Evolutionary conservation across 2,888 invertebrate species (phyloP).

Genomic region (Pandemis corylana): DNA sequence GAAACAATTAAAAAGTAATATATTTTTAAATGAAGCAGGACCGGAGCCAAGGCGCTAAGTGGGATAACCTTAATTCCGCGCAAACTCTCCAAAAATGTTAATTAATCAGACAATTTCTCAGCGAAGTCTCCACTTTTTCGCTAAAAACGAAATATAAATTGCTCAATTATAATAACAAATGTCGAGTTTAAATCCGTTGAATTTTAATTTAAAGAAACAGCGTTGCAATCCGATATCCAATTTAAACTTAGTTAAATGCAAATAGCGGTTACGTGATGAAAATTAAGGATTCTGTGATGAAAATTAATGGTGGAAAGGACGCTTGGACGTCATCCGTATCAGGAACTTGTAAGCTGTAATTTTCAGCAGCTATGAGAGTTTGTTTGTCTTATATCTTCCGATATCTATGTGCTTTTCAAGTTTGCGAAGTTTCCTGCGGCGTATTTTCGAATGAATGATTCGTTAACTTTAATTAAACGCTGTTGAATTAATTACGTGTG

Average conservation of each 20-base stretch:
- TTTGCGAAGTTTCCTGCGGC: not conserved
- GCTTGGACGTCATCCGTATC: conserved; percentile 1
- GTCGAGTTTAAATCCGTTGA: conserved; percentile 2
- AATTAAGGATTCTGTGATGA: conserved; percentile 7
- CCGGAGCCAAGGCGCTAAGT: not conserved
- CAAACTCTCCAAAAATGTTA: not conserved
- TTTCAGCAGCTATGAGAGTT: not conserved
- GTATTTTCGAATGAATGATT: not conserved
- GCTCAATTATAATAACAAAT: conserved; percentile 6
- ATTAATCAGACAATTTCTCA: conserved; percentile 5
- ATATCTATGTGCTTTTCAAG: not conserved
- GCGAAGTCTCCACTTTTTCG: not conserved
- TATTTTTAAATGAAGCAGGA: too few relatives aligned
- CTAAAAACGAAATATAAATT: conserved; percentile 16
- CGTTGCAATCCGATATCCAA: conserved; percentile 13
- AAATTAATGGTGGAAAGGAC: conserved; percentile 13
- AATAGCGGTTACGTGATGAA: conserved; percentile 17
- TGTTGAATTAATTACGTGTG: too few relatives aligned
- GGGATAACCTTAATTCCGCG: not conserved
- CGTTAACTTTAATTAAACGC: not conserved
- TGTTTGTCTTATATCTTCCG: not conserved
- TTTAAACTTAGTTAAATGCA: conserved; percentile 25
- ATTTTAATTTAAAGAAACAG: conserved; percentile 9
- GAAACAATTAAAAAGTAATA: too few relatives aligned
- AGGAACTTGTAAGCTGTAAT: conserved; percentile 6